Evolutionary conservation across 2,113 vertebrate species (phyloP), one percentile per base, ranked within the genome.

Genomic region (Coptodon rendalli): DNA sequence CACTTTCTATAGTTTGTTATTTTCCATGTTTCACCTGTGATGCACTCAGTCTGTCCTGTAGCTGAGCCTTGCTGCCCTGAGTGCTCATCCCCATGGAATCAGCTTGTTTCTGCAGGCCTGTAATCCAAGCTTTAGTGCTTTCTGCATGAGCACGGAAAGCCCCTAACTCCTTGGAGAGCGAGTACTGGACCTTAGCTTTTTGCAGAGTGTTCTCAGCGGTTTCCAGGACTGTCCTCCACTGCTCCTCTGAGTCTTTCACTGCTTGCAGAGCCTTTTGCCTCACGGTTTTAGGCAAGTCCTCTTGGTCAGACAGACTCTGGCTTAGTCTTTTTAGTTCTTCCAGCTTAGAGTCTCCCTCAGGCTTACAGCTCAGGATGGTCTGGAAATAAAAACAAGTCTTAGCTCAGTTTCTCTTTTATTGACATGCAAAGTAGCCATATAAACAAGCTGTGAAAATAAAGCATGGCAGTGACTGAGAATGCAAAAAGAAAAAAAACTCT

Each of bases 331-430:
- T 94, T 78, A 97, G 91, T 7, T 93, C 89, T 1, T 83, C 38
- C 53, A 96, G 66, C 24, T 89, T 94, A 22, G 92, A 87, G 80
- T 96, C 94, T 87, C 94, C 96, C 9, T 96, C 95, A 3, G 92
- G 92, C 45, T 93, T 95, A 16, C 87, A 89, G 89, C 94, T 94
- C 76, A 96, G 91, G 73, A 95, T 53, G 5, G 66, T 86, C 96
- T 97, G 80, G 53, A n/a, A 31, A 38, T 12, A 9, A 34, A 24
- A 34, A 53, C 48, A 80, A 24, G 3, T 52, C 8, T 19, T 34
- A 24, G 9, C 12, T 17, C n/a, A 17, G 1, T 40, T 17, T 57
- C 40, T n/a, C 10, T 78, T 31, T 31, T 8, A 0, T 8, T 50
- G 27, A 50, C 6, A 31, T 52, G 73, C 73, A 34, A 52, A 78